A percentile compares a stretch with the other conserved stretches of the same genome.
Evolutionary conservation across 2,888 invertebrate species (phyloP).

Genomic region (Volucella inanis): DNA sequence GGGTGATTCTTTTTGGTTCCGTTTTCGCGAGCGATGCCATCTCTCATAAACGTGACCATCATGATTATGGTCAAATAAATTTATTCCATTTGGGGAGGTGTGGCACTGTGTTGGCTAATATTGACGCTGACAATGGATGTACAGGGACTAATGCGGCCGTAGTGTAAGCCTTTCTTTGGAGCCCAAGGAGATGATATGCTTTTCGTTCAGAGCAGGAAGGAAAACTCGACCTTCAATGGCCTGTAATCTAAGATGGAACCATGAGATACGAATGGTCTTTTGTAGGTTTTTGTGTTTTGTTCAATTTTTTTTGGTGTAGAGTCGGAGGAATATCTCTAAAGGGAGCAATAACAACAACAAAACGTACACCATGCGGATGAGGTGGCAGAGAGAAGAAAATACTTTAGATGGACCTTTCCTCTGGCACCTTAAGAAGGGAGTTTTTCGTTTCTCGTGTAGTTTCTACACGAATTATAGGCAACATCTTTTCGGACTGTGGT

Average conservation of each 20-base stretch:
- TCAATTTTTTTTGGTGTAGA: constrained; percentile 10
- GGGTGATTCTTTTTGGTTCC: not conserved
- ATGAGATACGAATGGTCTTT: constrained; percentile 40
- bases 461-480: constrained; percentile 14
- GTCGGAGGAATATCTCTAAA: constrained; percentile 28
- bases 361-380: constrained; percentile 14
- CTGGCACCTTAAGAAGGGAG: not conserved
- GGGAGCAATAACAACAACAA: constrained; percentile 38
- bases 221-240: constrained; percentile 29
- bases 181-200: constrained; percentile 39
- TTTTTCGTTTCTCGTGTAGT: not conserved
- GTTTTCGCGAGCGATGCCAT: constrained; percentile 54
- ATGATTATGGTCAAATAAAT: constrained; percentile 70
- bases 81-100: constrained; percentile 50
- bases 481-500: constrained; percentile 1
- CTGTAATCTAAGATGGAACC: constrained; percentile 52
- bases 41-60: constrained; percentile 62
- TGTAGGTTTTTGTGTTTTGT: constrained; percentile 19
- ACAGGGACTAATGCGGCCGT: constrained; percentile 3
- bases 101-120: not conserved
- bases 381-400: not conserved
- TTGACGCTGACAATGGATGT: not conserved
- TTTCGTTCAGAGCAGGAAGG: not conserved
- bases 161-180: constrained; percentile 47
- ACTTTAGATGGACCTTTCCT: constrained; percentile 13